Evolutionary conservation across 53 echinoderm and acorn worm genomes (phyloP), one percentile per base, ranked within the genome.

Genomic region (Holothuria leucospilota): DNA sequence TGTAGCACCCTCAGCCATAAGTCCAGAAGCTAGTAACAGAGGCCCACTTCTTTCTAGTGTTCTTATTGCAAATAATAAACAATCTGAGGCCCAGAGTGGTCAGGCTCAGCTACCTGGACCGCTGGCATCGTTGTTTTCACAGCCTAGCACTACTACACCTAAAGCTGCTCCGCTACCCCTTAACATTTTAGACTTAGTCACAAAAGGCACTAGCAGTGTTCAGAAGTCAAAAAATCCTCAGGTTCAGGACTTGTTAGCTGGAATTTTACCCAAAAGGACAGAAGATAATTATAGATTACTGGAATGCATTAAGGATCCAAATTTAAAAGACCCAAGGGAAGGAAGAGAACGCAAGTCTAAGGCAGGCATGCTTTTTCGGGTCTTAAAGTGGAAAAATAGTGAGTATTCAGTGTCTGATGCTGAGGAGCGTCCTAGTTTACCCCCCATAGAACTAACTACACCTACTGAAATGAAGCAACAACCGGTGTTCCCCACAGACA

Each of bases 401-500:
- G 93, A 96, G 65, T 94, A 96, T 71, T 87, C 94, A 13, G 91
- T 96, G 14, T 89, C 89, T 53, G 94, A 96, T 27, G 81, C 87
- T 7, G 96, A 91, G 10, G 90, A 90, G 39, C 82, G 96, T 13
- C 94, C 96, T 20, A 89, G 92, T 1, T 88, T 94, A 69, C 92
- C 92, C 15, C 96, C 96, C 2, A 96, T 96, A 59, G 96, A 96
- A 86, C 89, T 96, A 10, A 87, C 87, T 8, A 96, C 96, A 0
- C 96, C 96, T 14, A 96, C 94, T 2, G 96, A 96, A 64, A 87
- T 96, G 15, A 96, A 94, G 62, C 72, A 77, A 0, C 92, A 89
- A 39, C 93, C 91, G 5, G 86, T 71, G 74, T 94, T 93, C 82
- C 84, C 89, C 0, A 78, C 84, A 11, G 28, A 71, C 0, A 51